A percentile compares a stretch with the other conserved stretches of the same genome.
Evolutionary conservation across 2,888 invertebrate species (phyloP).

Genomic region (Acrocyrtus sp.): DNA sequence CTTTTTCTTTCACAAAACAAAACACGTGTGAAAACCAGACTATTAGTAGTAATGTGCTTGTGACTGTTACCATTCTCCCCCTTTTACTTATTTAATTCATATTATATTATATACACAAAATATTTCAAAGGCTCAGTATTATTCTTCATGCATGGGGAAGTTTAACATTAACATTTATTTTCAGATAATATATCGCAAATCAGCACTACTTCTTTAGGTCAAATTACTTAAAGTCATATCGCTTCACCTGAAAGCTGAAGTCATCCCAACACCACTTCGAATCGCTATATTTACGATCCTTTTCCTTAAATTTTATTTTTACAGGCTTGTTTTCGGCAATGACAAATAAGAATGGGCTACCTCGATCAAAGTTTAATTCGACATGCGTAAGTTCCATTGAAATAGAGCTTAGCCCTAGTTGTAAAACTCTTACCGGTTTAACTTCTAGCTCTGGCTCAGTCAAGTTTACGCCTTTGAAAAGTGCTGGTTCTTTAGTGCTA

Average conservation of each 20-base stretch:
- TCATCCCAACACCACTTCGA: background rate
- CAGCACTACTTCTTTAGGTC: no score
- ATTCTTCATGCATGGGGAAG: no score
- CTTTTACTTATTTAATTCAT: no score
- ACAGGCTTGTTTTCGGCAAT: slow-evolving; percentile 6
- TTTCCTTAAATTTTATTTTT: background rate
- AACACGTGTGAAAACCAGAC: no score
- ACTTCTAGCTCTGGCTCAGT: slow-evolving; percentile 1
- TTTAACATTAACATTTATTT: no score
- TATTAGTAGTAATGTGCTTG: no score
- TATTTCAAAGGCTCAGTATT: no score
- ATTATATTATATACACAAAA: no score
- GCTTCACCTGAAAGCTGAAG: background rate
- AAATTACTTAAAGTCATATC: slow-evolving; percentile 14
- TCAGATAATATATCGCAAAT: no score
- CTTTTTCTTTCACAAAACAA: no score
- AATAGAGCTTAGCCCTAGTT: background rate
- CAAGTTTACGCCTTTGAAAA: background rate
- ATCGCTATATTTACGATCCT: no score
- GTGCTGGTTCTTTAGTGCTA: background rate
- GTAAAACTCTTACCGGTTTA: background rate
- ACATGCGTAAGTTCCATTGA: background rate
- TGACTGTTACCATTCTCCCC: no score
- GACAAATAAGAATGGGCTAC: slow-evolving; percentile 5
- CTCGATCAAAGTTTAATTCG: slow-evolving; percentile 12